Conservation (phyloP, 1,140 invertebrate genomes). For the Maniola jurtina region DNA sequence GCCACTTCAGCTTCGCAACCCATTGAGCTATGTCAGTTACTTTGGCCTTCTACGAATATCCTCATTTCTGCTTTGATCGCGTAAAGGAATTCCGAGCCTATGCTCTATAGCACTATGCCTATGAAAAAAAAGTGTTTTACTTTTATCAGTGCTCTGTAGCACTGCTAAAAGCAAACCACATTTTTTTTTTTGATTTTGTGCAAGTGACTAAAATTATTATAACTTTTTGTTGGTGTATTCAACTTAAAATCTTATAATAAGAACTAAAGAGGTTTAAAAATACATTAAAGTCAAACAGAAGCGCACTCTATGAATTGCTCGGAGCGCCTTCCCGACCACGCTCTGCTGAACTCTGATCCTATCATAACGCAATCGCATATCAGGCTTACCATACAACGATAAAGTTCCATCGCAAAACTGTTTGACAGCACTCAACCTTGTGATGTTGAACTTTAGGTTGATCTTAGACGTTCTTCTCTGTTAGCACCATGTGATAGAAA, state of each 20-base stretch:
- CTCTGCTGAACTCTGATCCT: constrained; percentile 71
- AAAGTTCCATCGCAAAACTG: constrained; percentile 32
- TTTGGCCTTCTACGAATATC: no score
- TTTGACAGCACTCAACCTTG: constrained; percentile 41
- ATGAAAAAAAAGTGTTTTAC: background rate
- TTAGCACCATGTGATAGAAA: constrained; percentile 38
- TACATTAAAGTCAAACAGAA: constrained; percentile 56
- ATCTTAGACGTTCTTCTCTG: constrained; percentile 3
- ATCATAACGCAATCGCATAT: constrained; percentile 76
- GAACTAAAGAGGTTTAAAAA: constrained; percentile 42
- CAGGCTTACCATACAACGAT: constrained; percentile 38
- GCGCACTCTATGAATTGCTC: constrained; percentile 43
- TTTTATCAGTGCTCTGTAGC: no score
- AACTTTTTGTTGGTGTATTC: background rate
- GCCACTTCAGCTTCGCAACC: no score
- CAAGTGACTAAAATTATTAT: no score
- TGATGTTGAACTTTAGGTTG: constrained; percentile 17
- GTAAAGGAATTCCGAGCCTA: no score
- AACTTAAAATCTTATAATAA: background rate
- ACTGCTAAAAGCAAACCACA: no score
- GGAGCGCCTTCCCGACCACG: constrained; percentile 44
- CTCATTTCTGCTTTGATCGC: no score
- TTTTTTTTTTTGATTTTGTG: background rate
- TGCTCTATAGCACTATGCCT: background rate
- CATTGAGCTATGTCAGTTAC: no score